Evolutionary conservation across 2,888 invertebrate genomes (phyloP), one percentile per base, ranked within the genome.

Genomic region (Agrotis clavis): DNA sequence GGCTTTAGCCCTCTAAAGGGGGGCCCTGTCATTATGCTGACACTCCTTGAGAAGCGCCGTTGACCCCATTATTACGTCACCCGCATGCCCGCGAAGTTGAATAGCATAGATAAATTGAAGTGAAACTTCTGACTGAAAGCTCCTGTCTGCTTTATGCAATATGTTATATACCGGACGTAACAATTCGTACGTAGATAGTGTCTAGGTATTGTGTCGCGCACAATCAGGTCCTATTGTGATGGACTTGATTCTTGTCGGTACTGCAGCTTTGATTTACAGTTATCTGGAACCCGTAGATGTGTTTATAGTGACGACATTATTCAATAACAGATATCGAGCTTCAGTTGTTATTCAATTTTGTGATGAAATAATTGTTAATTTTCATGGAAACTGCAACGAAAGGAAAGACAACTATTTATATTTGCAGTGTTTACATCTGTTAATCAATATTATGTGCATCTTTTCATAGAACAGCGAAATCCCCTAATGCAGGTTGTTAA

Each of bases 211-310:
- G 79, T 78, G 74, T 71, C 54, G 64, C 47, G 62, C 63, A 69
- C 79, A 85, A 84, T 86, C 86, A 84, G 67, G 25, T 21, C 56
- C 66, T 35, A 84, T 84, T 86, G 86, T 77, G 51, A 67, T 62
- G 54, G 62, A 59, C 76, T 77, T 71, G 74, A 73, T 79, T 76
- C 77, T 56, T 51, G 65, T 54, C 54, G 62, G 47, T 41, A 50
- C 30, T 54, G 50, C 56, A 80, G 25, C n/a, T 67, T 60, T 48
- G n/a, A 70, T 71, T 64, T 51, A n/a, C 41, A 63, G 54, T 74
- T 69, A 66, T 18, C 18, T 54, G 1, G 11, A 50, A 6, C 41
- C 19, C 4, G 7, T 45, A 2, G 25, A 25, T 47, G 25, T 53
- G 7, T 64, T 61, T 54, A 35, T 56, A 64, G 9, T 16, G 51